A percentile compares a stretch with the other conserved stretches of the same genome.
These are phyloP conservation scores for Lasioglossum morio DNA, from an alignment of 2,888 invertebrate species.

Conservation along the genomic window DNA sequence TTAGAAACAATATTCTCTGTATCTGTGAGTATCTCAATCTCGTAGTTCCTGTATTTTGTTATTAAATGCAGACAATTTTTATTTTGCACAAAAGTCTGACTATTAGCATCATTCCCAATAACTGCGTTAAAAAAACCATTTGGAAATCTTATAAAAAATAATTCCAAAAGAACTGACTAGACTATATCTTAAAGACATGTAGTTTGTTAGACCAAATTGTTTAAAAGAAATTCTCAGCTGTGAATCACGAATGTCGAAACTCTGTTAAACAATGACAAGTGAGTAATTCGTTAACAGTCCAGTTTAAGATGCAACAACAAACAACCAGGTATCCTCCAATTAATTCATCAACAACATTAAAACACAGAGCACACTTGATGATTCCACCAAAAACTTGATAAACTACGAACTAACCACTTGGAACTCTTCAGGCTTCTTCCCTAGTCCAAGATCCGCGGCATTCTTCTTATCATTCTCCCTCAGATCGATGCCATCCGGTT, in stretches of 20 bases:
- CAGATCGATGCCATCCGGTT: slow-evolving; percentile 61
- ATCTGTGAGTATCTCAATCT: neutral
- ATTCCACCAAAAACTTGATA: neutral
- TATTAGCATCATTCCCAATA: neutral
- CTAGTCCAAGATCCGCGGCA: slow-evolving; percentile 55
- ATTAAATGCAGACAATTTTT: neutral
- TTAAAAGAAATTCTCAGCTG: no score
- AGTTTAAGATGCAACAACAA: neutral
- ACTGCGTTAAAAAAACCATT: no score
- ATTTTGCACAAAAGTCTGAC: neutral
- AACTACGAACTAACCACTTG: slow-evolving; percentile 72
- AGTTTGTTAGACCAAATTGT: neutral
- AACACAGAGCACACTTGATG: neutral
- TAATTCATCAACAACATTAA: neutral
- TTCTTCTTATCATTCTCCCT: slow-evolving; percentile 63
- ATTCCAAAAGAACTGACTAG: neutral
- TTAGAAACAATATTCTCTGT: neutral
- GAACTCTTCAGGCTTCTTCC: slow-evolving; percentile 72
- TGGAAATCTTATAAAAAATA: neutral
- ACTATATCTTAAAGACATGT: no score
- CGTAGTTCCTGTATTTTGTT: neutral
- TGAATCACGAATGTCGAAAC: no score
- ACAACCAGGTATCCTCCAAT: neutral
- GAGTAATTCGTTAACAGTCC: neutral
- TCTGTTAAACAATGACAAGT: neutral